Evolutionary conservation across 1,140 invertebrate species (phyloP).

Genomic region (Drosophila miranda): DNA sequence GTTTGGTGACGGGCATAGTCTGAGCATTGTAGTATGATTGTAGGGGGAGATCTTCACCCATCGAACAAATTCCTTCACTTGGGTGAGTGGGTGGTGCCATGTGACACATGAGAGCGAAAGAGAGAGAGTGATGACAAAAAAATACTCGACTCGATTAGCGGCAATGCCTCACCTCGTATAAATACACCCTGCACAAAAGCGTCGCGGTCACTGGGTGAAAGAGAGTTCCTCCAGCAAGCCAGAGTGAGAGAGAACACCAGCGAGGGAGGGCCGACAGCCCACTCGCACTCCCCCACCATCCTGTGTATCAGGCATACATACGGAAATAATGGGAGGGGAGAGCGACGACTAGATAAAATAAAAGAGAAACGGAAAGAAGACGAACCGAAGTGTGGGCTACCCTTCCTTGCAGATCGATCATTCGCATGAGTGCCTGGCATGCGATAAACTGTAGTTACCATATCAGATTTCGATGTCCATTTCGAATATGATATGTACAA

Average conservation of each 20-base stretch:
- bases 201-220: not conserved
- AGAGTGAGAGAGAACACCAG: not conserved
- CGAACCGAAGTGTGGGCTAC: not conserved
- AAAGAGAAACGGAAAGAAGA: slow-evolving; percentile 25
- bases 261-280: slow-evolving; percentile 7
- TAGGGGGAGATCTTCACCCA: no score
- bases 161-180: no score
- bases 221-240: not conserved
- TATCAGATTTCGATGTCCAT: no score
- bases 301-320: slow-evolving; percentile 28
- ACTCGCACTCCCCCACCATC: slow-evolving; percentile 39
- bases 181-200: not conserved
- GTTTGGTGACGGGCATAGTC: no score
- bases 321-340: slow-evolving; percentile 31
- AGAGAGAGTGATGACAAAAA: not conserved
- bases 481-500: no score
- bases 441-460: no score
- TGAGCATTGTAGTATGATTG: no score
- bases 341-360: slow-evolving; percentile 44
- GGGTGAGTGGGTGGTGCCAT: not conserved
- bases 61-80: no score
- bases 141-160: no score
- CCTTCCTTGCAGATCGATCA: no score
- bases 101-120: not conserved
- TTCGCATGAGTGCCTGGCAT: no score